A percentile compares a stretch with the other conserved stretches of the same genome.
Evolutionary conservation across 2,888 invertebrate genomes (phyloP).

Genomic region (Empis stercorea): DNA sequence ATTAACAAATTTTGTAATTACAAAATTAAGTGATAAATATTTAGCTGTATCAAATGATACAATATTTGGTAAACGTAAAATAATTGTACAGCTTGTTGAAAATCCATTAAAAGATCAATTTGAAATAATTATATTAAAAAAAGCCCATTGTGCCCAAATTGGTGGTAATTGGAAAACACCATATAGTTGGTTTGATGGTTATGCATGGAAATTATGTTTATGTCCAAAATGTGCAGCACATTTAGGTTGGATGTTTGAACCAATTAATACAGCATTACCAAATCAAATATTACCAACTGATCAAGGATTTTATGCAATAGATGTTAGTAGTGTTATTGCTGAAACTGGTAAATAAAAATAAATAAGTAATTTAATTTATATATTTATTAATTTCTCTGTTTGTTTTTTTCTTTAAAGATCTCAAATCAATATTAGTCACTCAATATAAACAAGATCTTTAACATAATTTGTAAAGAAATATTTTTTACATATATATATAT

Average conservation of each 20-base stretch:
- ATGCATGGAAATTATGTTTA: constrained; percentile 47
- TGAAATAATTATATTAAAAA: constrained; percentile 40
- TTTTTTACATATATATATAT: too few relatives aligned
- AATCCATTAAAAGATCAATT: constrained; percentile 44
- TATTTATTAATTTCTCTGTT: background rate
- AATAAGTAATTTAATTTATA: too few relatives aligned
- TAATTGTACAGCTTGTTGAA: constrained; percentile 42
- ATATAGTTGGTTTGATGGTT: constrained; percentile 54
- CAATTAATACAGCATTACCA: constrained; percentile 24
- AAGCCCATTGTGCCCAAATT: constrained; percentile 41
- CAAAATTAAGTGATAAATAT: constrained; percentile 40
- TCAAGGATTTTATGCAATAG: constrained; percentile 30
- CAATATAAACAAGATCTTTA: background rate
- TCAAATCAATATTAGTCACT: background rate
- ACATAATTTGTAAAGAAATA: background rate
- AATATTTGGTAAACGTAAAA: constrained; percentile 41
- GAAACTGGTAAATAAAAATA: constrained; percentile 23
- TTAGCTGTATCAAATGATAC: constrained; percentile 38
- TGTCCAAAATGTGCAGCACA: constrained; percentile 45
- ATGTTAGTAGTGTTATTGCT: constrained; percentile 25
- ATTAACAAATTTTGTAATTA: constrained; percentile 41
- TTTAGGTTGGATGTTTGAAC: constrained; percentile 49
- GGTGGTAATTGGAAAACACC: constrained; percentile 39
- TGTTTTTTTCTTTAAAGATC: background rate
- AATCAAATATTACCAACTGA: constrained; percentile 21